Conservation (phyloP, 2,888 invertebrate genomes). For the Cerceris ruficornis region DNA sequence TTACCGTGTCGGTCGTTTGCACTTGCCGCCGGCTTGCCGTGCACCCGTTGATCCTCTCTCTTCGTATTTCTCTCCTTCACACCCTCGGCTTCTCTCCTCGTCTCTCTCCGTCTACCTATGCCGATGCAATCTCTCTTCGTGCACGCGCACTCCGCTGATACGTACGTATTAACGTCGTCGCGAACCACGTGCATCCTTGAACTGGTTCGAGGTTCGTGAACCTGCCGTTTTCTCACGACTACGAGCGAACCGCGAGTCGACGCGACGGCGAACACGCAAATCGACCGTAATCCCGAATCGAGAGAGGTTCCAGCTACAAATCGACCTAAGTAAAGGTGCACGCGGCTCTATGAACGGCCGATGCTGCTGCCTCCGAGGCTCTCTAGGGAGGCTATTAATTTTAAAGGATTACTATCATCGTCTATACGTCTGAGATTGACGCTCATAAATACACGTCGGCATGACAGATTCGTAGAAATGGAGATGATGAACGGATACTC, state of each 20-base stretch:
- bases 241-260: neutral
- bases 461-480: too few species aligned
- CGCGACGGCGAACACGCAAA: constrained; percentile 8
- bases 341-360: neutral
- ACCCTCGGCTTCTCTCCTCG: too few species aligned
- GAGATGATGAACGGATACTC: too few species aligned
- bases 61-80: too few species aligned
- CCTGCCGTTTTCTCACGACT: constrained; percentile 55
- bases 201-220: constrained; percentile 74
- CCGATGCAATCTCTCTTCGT: constrained; percentile 43
- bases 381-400: neutral
- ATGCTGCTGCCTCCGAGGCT: neutral
- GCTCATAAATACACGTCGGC: neutral
- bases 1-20: constrained; percentile 30
- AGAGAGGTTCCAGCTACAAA: constrained; percentile 38
- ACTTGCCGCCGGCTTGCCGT: neutral
- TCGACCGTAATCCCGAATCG: constrained; percentile 53
- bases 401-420: neutral
- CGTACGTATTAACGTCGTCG: constrained; percentile 35
- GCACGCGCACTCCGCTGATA: constrained; percentile 21
- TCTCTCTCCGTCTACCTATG: neutral
- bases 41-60: constrained; percentile 31
- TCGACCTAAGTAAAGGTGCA: neutral
- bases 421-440: neutral
- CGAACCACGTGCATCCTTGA: constrained; percentile 68